Conservation (phyloP, 2,113 vertebrate genomes). For the Chitala chitala region DNA sequence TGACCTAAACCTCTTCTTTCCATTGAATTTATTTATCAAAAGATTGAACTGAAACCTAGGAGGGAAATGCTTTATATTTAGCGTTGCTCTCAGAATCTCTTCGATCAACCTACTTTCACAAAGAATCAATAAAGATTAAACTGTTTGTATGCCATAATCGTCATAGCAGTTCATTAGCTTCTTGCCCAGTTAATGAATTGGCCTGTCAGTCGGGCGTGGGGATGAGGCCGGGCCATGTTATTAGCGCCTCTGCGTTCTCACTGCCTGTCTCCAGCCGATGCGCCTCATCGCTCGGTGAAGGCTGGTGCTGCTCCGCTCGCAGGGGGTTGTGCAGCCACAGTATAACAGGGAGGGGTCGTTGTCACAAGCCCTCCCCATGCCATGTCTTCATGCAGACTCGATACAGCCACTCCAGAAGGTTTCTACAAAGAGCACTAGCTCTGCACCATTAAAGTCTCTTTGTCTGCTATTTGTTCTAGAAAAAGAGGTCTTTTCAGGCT, state of each 20-base stretch:
- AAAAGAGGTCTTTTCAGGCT: not conserved
- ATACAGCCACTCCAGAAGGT: not conserved
- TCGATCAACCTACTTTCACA: conserved; percentile 3
- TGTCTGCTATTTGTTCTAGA: not conserved
- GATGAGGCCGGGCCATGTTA: not conserved
- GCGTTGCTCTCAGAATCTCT: not conserved
- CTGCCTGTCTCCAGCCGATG: not conserved
- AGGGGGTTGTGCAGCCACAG: not conserved
- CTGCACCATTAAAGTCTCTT: not conserved
- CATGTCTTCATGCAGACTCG: not conserved
- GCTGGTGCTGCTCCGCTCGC: not conserved
- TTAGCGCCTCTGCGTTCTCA: not conserved
- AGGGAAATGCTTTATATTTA: not conserved
- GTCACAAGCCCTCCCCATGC: not conserved
- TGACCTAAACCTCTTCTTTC: not conserved
- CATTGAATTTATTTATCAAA: not conserved
- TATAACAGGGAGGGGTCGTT: not conserved
- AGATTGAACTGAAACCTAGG: not conserved
- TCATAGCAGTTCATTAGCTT: not conserved
- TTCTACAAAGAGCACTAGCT: not conserved
- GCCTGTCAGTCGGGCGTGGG: not conserved
- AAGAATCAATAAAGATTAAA: not conserved
- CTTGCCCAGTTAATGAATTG: not conserved
- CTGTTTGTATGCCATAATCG: conserved; percentile 5
- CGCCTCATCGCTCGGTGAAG: not conserved